Evolutionary conservation across 2,797 vertebrate species (phyloP), one percentile per base, ranked within the genome.

Genomic region (Emys orbicularis): DNA sequence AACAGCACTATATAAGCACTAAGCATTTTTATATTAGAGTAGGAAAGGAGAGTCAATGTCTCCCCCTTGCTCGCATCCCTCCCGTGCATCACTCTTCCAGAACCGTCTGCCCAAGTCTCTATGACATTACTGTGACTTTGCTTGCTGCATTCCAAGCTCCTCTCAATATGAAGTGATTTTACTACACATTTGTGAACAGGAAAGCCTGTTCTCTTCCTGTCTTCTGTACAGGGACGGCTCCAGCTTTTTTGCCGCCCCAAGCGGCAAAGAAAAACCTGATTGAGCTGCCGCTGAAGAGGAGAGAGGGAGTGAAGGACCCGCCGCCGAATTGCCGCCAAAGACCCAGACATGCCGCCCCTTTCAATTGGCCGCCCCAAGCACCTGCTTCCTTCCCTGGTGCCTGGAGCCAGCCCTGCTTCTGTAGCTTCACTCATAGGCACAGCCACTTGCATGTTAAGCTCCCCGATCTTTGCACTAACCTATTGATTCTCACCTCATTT

Each of bases 401-500:
- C 50, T 50, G 15, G 50, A 50, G 50, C 50, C 50, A 16, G 13
- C 5, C 50, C 15, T 5, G 13, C 23, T 81, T 81, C 52, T 41
- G 79, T 27, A 15, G 54, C 18, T 23, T 34, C 50, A 76, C 8
- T 12, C 59, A 50, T 0, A 0, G 8, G 65, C 77, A 85, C n/a
- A 21, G 65, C 9, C 81, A 81, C 41, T 2, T 1, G 74, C 0
- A 2, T 0, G 0, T 79, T 7, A 27, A 27, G 3, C 52, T 61
- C 41, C 49, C 54, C 72, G 47, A 80, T 54, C 29, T 84, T 79
- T 4, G 12, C 2, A 68, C 34, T 21, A 83, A 41, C 4, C 10
- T 34, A 41, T 49, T 77, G 34, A 76, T 81, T 81, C 25, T 84
- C 79, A 8, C 8, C 79, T 86, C 23, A 4, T 21, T 83, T 41